Base-by-base conservation (phyloP, 2,888 invertebrate genomes). In the Pardosa pseudoannulata region DNA sequence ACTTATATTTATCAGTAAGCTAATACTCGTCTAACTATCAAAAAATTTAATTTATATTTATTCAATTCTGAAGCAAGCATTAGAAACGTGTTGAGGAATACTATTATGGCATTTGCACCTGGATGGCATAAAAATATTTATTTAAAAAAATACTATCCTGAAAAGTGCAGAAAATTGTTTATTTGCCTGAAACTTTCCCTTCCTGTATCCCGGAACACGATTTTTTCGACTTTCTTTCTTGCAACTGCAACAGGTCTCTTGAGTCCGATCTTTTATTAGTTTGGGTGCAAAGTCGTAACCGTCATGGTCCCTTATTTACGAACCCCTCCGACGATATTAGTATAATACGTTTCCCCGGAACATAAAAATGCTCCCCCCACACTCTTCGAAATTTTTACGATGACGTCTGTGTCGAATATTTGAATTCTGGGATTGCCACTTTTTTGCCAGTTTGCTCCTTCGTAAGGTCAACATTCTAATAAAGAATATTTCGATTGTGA, bases 271-370 rank as follows among this genome's bases (percentile, higher is more conserved):
- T 16, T 46, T 6, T 46, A 9, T 16, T 46, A 6, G 5, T 16
- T 46, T 36, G 7, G 46, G 62, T 41, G 41, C 41, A 76, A 83
- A 83, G 83, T 83, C 76, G 78, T 83, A 83, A 83, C 50, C 71
- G 78, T 83, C 83, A 73, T 50, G 16, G n/a, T 41, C 32, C 65
- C 56, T 83, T 83, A 78, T 83, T 83, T 76, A 83, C 72, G 65
- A 28, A 13, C 46, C 46, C 46, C n/a, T 46, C n/a, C n/a, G 16
- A 46, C 11, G 46, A 46, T 46, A 16, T 46, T 16, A 9, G 46
- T 46, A 46, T 46, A 46, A 46, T 16, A 16, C 46, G n/a, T 16
- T 9, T 2, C 46, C 46, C 46, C n/a, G 46, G 46, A 46, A 46
- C 46, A 46, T 46, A 46, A 46, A 46, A 36, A 46, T 46, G 2